Conservation (phyloP, 2,113 vertebrate species). For the Nicator chloris region DNA sequence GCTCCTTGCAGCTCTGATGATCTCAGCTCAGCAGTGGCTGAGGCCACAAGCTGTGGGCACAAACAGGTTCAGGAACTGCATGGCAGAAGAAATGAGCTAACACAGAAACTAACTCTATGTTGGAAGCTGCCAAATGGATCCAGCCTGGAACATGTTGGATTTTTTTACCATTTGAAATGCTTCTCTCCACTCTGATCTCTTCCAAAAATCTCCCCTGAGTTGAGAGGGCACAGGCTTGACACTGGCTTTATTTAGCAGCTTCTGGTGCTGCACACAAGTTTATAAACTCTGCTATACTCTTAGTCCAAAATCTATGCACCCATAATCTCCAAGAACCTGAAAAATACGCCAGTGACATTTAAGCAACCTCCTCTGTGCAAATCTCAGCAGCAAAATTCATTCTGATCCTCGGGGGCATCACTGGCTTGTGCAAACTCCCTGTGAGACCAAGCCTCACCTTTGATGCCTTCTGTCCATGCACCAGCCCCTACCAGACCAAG, state of each 20-base stretch:
- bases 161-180: not conserved
- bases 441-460: not conserved
- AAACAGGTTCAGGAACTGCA: not conserved
- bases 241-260: not conserved
- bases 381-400: not conserved
- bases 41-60: not conserved
- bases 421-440: not conserved
- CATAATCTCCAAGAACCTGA: not conserved
- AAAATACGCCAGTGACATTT: not conserved
- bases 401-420: not conserved
- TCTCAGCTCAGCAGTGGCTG: not conserved
- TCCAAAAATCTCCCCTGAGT: not conserved
- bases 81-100: not conserved
- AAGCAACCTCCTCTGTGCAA: not conserved
- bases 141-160: not conserved
- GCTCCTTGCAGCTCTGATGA: not conserved
- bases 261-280: not conserved
- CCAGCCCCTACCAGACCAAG: not conserved
- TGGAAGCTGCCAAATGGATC: not conserved
- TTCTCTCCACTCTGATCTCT: not conserved
- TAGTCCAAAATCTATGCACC: not conserved
- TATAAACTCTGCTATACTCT: not conserved
- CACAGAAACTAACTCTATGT: not conserved
- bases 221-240: fast-evolving
- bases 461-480: not conserved